Evolutionary conservation across 1,140 invertebrate species (phyloP), one percentile per base, ranked within the genome.

Genomic region (Drosophila guanche): DNA sequence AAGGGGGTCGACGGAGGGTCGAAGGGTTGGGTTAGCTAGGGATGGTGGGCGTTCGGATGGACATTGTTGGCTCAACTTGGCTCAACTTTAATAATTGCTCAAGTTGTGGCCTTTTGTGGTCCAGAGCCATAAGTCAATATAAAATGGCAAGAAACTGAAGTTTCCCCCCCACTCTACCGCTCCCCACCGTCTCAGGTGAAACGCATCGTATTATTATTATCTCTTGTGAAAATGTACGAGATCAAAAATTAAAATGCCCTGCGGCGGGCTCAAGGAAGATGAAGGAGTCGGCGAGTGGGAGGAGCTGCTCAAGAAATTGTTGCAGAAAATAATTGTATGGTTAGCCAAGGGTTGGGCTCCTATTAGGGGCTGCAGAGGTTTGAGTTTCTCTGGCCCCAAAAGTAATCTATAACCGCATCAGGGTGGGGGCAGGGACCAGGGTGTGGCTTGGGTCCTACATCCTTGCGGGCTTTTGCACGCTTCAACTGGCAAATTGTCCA

Each of bases 181-280:
- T 20, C 16, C 47, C 51, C 48, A 23, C 51, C 63, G 16, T 63
- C 56, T 55, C 62, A 48, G 66, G 67, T 85, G 73, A 75, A 83
- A 86, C 81, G 83, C 74, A 88, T 88, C 85, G 79, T 88, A 88
- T 89, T 77, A 76, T 79, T 79, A 89, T 89, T 84, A 88, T 88
- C 80, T 85, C 74, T 76, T 81, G 80, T 85, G 71, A 80, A 80
- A 89, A 89, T 89, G 89, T 89, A 89, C 85, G 85, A 89, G 85
- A 89, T 89, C 79, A 89, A 85, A 89, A 89, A 89, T 89, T 89
- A 89, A 89, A 89, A 89, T 85, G 71, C 67, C 85, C 85, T 73
- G 68, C 58, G 69, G 84, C 60, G 3, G 29, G 29, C 29, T 33
- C 7, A 33, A 33, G 8, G 29, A 8, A 33, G 29, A 33, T 33